Conservation (phyloP, 2,113 vertebrate species). For the Sphaerodactylus townsendi region DNA sequence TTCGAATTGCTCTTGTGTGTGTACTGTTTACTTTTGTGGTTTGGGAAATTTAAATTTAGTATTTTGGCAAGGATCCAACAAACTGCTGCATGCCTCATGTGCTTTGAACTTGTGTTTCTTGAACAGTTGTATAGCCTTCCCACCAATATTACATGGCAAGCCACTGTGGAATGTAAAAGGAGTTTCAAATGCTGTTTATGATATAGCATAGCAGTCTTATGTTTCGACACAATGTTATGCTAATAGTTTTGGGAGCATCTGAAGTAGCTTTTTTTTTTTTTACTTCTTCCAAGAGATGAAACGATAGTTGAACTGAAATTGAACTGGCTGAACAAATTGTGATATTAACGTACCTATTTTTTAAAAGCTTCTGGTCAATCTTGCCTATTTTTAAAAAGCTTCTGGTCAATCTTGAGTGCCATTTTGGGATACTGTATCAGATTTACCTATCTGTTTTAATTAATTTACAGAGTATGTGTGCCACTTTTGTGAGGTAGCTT, state of each 20-base stretch:
- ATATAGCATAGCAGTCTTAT: background rate
- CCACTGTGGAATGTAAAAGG: too few relatives aligned
- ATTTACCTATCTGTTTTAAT: background rate
- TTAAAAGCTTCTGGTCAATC: background rate
- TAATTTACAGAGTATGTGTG: too few relatives aligned
- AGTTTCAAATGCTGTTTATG: background rate
- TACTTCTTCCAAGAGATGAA: background rate
- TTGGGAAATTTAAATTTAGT: background rate
- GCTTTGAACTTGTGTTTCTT: background rate
- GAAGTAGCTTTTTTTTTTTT: conserved; percentile 12
- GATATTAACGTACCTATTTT: background rate
- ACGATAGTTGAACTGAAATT: background rate
- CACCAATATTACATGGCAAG: background rate
- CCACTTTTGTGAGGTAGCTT: too few relatives aligned
- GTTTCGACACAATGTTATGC: background rate
- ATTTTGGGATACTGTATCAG: background rate
- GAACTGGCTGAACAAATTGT: background rate
- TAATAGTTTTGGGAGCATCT: background rate
- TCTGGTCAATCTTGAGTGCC: background rate
- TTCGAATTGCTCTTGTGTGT: background rate
- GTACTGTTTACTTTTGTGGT: background rate
- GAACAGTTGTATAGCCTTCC: background rate
- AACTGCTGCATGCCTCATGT: background rate
- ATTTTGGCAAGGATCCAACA: background rate
- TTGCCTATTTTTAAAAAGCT: background rate